These are phyloP conservation scores for Crenuchus spilurus DNA, from an alignment of 2,797 vertebrate species.

Conservation along the genomic window DNA sequence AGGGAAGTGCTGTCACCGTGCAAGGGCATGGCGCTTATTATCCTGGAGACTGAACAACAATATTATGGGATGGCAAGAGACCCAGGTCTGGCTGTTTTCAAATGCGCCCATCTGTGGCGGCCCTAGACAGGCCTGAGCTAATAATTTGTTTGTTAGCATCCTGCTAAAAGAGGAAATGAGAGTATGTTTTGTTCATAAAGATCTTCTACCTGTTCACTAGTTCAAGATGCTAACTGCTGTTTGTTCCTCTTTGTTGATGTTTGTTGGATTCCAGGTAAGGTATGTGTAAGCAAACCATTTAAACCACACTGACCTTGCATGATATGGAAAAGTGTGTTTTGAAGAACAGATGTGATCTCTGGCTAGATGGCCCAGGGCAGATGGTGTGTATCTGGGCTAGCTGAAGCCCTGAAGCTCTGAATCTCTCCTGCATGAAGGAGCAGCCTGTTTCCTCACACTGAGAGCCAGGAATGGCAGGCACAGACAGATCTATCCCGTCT, in stretches of 20 bases:
- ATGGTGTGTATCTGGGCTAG: slow-evolving; percentile 60
- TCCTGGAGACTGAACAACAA: slow-evolving; percentile 39
- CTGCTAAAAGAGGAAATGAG: neutral
- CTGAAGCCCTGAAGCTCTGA: slow-evolving; percentile 45
- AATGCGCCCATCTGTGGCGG: neutral
- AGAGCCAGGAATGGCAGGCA: slow-evolving; percentile 52
- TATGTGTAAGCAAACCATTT: slow-evolving; percentile 12
- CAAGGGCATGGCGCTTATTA: slow-evolving; percentile 47
- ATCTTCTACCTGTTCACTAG: neutral
- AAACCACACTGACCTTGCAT: neutral
- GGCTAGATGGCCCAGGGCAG: slow-evolving; percentile 56
- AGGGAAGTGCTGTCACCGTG: slow-evolving; percentile 49
- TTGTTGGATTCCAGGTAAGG: neutral
- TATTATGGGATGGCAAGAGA: slow-evolving; percentile 47
- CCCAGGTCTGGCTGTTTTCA: slow-evolving; percentile 9
- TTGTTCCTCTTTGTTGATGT: neutral
- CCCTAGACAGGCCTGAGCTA: neutral
- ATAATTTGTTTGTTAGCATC: neutral
- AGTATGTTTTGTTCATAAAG: neutral
- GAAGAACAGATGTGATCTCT: slow-evolving; percentile 54
- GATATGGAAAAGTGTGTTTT: slow-evolving; percentile 49
- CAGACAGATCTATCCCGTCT: slow-evolving; percentile 38
- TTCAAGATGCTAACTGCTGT: slow-evolving; percentile 9
- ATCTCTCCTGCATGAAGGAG: slow-evolving; percentile 27
- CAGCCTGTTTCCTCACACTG: slow-evolving; percentile 51